Evolutionary conservation across 2,888 invertebrate genomes (phyloP).

Genomic region (Tipula helvola): DNA sequence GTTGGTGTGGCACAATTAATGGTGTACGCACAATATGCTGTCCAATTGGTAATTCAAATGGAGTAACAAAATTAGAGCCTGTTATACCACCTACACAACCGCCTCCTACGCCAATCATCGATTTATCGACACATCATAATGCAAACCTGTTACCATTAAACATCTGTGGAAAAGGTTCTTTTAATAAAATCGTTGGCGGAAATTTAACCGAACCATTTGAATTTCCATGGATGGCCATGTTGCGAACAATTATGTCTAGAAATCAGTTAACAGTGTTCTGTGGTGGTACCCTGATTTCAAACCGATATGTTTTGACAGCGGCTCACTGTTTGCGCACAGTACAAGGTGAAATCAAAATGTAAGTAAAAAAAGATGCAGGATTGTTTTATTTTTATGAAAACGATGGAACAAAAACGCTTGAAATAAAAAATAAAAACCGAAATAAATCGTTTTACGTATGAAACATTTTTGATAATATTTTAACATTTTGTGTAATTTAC

Average conservation of each 20-base stretch:
- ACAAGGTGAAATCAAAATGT: neutral
- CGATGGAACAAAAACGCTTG: too few relatives aligned
- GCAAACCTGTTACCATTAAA: conserved; percentile 9
- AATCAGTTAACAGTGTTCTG: conserved; percentile 27
- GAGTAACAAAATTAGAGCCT: neutral
- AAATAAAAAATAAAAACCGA: too few relatives aligned
- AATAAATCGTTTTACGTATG: too few relatives aligned
- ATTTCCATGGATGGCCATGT: conserved; percentile 64
- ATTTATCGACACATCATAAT: conserved; percentile 13
- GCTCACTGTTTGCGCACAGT: conserved; percentile 25
- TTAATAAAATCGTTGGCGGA: conserved; percentile 47
- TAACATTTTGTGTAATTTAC: neutral
- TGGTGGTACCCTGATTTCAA: conserved; percentile 27
- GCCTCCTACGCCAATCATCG: neutral
- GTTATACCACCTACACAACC: neutral
- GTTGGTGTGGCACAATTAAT: neutral
- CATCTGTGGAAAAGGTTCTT: conserved; percentile 43
- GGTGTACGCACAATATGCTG: neutral
- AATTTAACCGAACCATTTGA: conserved; percentile 46
- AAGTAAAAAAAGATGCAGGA: neutral
- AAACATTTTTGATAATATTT: neutral
- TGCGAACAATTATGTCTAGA: conserved; percentile 30
- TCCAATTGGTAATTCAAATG: neutral
- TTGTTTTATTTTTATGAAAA: neutral
- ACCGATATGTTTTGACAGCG: conserved; percentile 27